Evolutionary conservation across 2,113 vertebrate species (phyloP).

Genomic region (Sula dactylatra): DNA sequence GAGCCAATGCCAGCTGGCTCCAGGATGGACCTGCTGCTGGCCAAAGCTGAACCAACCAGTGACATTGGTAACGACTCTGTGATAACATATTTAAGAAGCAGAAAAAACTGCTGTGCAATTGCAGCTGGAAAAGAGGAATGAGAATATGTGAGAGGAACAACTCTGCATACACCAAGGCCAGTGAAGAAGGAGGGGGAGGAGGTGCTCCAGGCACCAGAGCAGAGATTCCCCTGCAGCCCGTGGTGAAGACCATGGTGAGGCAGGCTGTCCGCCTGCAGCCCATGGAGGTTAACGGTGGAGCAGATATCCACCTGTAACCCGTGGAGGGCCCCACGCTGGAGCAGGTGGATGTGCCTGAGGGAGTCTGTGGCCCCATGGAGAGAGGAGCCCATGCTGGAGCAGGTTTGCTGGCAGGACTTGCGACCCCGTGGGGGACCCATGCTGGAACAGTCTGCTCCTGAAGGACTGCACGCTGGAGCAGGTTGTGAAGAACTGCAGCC

Average conservation of each 20-base stretch:
- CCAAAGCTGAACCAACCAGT: not conserved
- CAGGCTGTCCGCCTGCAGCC: not conserved
- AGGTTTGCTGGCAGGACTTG: not conserved
- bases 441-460: no score
- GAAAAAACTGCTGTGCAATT: no score
- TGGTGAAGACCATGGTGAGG: not conserved
- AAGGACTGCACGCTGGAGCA: not conserved
- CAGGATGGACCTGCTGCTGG: not conserved
- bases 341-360: not conserved
- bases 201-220: not conserved
- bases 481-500: not conserved
- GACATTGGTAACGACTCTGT: not conserved
- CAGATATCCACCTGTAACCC: not conserved
- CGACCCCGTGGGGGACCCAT: no score
- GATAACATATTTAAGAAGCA: not conserved
- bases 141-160: not conserved
- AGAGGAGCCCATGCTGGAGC: not conserved
- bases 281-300: not conserved
- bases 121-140: not conserved
- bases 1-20: not conserved
- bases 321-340: not conserved
- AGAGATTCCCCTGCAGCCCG: not conserved
- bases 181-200: not conserved
- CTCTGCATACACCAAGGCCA: not conserved
- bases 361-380: no score